A percentile compares a stretch with the other conserved stretches of the same genome.
phyloP scores from a whole-genome alignment of 2,797 vertebrate species.

The Chromobotia macracanthus region DNA sequence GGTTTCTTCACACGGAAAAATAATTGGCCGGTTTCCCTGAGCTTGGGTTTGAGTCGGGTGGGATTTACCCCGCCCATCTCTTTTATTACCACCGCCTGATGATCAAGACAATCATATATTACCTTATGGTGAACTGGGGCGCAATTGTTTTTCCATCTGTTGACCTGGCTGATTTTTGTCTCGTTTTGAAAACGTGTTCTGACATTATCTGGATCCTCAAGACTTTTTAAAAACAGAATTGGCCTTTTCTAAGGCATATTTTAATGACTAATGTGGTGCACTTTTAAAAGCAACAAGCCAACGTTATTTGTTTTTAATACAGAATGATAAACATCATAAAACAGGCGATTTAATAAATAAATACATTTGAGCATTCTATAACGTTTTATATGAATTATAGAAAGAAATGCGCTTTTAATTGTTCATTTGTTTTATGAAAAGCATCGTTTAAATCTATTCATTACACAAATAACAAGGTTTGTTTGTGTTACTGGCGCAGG shows the following conservation, averaged over 20 bases:
- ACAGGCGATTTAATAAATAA: not conserved
- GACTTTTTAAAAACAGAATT: not conserved
- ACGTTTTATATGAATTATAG: no score
- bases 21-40: conserved; percentile 72
- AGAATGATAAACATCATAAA: not conserved
- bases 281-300: not conserved
- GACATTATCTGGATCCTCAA: not conserved
- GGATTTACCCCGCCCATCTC: conserved; percentile 57
- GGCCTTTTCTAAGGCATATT: no score
- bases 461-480: no score
- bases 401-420: no score
- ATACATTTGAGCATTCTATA: no score
- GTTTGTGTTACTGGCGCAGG: no score
- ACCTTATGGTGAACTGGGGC: conserved; percentile 53
- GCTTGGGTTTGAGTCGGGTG: conserved; percentile 61
- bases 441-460: no score
- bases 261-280: not conserved
- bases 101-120: conserved; percentile 53
- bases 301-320: not conserved
- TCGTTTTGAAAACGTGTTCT: conserved; percentile 14
- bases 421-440: no score
- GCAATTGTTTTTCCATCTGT: conserved; percentile 57
- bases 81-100: conserved; percentile 56
- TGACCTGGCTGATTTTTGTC: conserved; percentile 17
- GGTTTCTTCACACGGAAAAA: conserved; percentile 77